Conservation (phyloP, 2,888 invertebrate species). For the Boloria selene region DNA sequence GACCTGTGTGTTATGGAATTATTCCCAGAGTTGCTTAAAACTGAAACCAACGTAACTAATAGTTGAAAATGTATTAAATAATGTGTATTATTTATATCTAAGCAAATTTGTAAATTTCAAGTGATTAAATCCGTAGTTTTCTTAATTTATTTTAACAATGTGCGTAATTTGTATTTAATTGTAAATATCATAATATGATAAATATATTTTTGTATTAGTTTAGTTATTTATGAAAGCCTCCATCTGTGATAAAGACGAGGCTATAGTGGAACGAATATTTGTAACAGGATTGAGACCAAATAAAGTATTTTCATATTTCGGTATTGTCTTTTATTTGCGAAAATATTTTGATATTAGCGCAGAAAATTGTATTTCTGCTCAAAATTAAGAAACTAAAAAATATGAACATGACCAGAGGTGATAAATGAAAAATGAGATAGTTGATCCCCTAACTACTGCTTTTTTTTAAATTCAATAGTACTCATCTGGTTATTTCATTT, state of each 20-base stretch:
- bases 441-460: too few relatives aligned
- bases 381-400: too few relatives aligned
- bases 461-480: too few relatives aligned
- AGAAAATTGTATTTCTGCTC: not conserved
- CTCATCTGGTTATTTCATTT: too few relatives aligned
- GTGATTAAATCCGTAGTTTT: conserved; percentile 44
- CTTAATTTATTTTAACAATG: conserved; percentile 45
- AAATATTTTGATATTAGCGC: not conserved
- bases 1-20: conserved; percentile 89
- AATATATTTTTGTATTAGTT: conserved; percentile 67
- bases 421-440: too few relatives aligned
- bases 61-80: conserved; percentile 54
- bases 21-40: conserved; percentile 85
- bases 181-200: conserved; percentile 57
- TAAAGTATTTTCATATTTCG: conserved; percentile 67
- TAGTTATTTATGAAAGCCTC: conserved; percentile 25
- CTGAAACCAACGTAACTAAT: conserved; percentile 49
- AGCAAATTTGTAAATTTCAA: conserved; percentile 48
- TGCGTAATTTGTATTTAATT: conserved; percentile 53
- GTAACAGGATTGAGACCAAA: conserved; percentile 55
- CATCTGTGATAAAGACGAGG: conserved; percentile 36
- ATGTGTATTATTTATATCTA: conserved; percentile 44
- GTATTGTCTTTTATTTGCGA: not conserved
- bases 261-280: conserved; percentile 48
- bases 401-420: too few relatives aligned